A percentile compares a stretch with the other conserved stretches of the same genome.
Conservation (phyloP, 2,797 vertebrate genomes). For the Spinibarbus caldwelli region DNA sequence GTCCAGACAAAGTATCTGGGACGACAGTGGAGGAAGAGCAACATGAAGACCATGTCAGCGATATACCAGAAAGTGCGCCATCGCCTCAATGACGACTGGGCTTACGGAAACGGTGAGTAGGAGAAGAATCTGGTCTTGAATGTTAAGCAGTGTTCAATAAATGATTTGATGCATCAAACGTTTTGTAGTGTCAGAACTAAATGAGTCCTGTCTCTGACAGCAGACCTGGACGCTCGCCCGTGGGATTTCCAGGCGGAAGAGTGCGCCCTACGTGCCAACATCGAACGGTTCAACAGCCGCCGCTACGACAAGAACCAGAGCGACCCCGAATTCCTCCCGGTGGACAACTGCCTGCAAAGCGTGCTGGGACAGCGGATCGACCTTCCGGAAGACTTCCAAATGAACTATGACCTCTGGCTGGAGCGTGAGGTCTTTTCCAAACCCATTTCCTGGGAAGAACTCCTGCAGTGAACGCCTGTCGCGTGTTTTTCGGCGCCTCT, state of each 20-base stretch:
- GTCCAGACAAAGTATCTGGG: slow-evolving; percentile 97
- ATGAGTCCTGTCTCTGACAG: slow-evolving; percentile 30
- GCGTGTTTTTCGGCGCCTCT: not conserved
- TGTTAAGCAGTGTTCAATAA: not conserved
- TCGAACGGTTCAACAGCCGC: slow-evolving; percentile 86
- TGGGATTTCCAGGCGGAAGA: slow-evolving; percentile 99
- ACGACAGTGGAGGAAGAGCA: slow-evolving; percentile 96
- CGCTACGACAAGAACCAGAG: slow-evolving; percentile 81
- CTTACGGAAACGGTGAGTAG: slow-evolving; percentile 89
- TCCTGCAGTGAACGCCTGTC: slow-evolving; percentile 77
- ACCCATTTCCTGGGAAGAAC: slow-evolving; percentile 87
- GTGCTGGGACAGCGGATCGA: slow-evolving; percentile 85
- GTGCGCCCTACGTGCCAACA: slow-evolving; percentile 79
- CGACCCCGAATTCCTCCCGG: slow-evolving; percentile 84
- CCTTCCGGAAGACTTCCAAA: slow-evolving; percentile 86
- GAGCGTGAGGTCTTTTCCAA: slow-evolving; percentile 88
- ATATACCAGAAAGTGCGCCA: slow-evolving; percentile 98
- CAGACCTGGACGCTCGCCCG: slow-evolving; percentile 93
- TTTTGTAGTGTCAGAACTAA: slow-evolving; percentile 26
- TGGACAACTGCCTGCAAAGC: slow-evolving; percentile 89
- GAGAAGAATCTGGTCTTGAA: not conserved
- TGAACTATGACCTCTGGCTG: slow-evolving; percentile 90
- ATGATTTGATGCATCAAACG: not conserved
- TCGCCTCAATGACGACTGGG: slow-evolving; percentile 96
- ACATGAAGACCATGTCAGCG: slow-evolving; percentile 99